These are phyloP conservation scores for Coilia nasus DNA, from an alignment of 2,797 vertebrate species.

Conservation along the genomic window DNA sequence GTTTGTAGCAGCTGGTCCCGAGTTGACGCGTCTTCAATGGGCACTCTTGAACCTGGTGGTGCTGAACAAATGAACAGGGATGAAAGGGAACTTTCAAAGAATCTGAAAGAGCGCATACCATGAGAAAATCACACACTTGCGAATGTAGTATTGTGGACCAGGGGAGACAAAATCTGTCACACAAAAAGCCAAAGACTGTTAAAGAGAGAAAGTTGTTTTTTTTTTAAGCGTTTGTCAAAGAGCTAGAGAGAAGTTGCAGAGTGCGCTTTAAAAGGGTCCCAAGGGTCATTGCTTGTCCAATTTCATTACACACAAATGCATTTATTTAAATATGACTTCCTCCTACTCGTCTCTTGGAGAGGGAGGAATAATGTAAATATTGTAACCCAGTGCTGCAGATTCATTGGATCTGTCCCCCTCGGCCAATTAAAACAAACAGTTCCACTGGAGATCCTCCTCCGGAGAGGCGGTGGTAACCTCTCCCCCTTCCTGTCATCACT, in stretches of 20 bases:
- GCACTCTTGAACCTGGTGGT: neutral
- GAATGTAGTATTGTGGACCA: neutral
- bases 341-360: neutral
- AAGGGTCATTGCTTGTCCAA: neutral
- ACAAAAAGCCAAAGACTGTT: neutral
- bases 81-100: neutral
- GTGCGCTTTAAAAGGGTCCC: neutral
- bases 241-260: neutral
- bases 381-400: neutral
- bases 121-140: no score
- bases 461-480: constrained; percentile 28
- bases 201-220: neutral
- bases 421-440: constrained; percentile 51
- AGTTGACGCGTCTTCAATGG: neutral
- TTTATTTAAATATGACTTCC: neutral
- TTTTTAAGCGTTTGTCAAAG: neutral
- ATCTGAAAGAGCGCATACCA: neutral
- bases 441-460: constrained; percentile 40
- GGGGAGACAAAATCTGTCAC: neutral
- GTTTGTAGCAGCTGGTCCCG: neutral
- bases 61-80: neutral
- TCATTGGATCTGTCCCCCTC: constrained; percentile 21
- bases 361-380: neutral
- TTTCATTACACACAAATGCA: no score
- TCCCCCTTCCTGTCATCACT: constrained; percentile 17